Base-by-base conservation (phyloP, 2,888 invertebrate species). In the Pimpla rufipes region DNA sequence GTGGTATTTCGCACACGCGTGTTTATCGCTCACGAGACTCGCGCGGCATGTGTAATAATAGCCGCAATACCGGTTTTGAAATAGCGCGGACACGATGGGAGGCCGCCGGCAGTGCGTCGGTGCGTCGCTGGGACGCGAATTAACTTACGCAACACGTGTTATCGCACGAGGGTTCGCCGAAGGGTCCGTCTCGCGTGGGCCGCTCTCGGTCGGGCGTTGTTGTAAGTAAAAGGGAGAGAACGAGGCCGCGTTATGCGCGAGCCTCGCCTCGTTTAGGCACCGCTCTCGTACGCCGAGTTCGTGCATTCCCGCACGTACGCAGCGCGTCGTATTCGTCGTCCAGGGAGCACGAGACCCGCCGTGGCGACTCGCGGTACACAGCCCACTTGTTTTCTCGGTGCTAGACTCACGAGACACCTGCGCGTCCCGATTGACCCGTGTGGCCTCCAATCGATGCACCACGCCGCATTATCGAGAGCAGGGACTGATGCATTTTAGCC, bases 281-380 rank as follows among this genome's bases (percentile, higher is more conserved):
- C 59, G 73, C 55, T 77, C 45, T n/a, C 59, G 73, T 59, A 67
- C 37, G 10, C 40, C 4, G 52, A 11, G 23, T 18, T 21, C 80
- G 74, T 84, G 84, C 75, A 70, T 74, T 81, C 68, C 16, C 55
- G 71, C 83, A 83, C 83, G 83, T 83, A 83, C 68, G 83, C 83
- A 59, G 10, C 57, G 40, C 16, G 42, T 23, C 42, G 23, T 21
- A 23, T 37, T 10, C 37, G 62, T 45, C 42, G 7, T 47, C 29
- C 52, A 18, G 82, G 64, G 29, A 50, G 29, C 23, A 64, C 29
- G 0, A 55, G 23, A 13, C 10, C 21, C 21, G 23, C 4, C 10
- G 11, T 21, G 2, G 0, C 13, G 23, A 2, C 55, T 23, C 55
- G 21, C 1, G 4, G 23, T 21, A 29, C 29, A 29, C 29, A 23